A percentile compares a stretch with the other conserved stretches of the same genome.
Evolutionary conservation across 2,888 invertebrate genomes (phyloP).

Genomic region (Limnephilus lunatus): DNA sequence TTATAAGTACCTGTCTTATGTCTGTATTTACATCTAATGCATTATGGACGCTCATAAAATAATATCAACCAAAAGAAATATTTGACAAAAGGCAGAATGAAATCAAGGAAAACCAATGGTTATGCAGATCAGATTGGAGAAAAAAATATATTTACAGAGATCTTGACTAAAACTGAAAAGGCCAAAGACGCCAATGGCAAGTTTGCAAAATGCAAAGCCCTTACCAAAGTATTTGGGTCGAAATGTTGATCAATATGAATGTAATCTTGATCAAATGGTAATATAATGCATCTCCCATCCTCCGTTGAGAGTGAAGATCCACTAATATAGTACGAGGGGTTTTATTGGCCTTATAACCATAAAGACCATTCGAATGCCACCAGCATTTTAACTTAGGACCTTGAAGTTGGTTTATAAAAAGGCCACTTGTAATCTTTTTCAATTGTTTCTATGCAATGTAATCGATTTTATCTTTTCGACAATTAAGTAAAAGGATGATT

Average conservation of each 20-base stretch:
- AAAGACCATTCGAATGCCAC: not conserved
- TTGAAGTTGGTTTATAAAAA: not conserved
- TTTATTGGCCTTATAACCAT: constrained; percentile 41
- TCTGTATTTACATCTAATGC: not conserved
- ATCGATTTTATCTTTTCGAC: not conserved
- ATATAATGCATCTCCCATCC: not conserved
- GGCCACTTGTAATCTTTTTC: not conserved
- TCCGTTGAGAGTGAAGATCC: not conserved
- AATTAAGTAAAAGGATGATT: not conserved
- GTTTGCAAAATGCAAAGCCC: not conserved
- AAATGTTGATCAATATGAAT: not conserved
- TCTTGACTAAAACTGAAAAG: too few species aligned
- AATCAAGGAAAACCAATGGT: too few species aligned
- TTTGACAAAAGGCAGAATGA: too few species aligned
- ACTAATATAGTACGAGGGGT: not conserved
- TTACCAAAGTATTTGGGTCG: not conserved
- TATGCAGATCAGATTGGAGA: too few species aligned
- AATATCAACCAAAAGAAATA: too few species aligned
- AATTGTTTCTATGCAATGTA: not conserved
- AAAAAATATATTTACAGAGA: too few species aligned
- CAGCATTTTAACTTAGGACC: not conserved
- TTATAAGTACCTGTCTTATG: not conserved
- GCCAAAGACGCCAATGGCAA: not conserved
- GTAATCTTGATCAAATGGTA: not conserved
- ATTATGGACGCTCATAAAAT: too few species aligned